These are phyloP conservation scores for Polypedilum vanderplanki DNA, from an alignment of 1,140 invertebrate species.

Conservation along the genomic window DNA sequence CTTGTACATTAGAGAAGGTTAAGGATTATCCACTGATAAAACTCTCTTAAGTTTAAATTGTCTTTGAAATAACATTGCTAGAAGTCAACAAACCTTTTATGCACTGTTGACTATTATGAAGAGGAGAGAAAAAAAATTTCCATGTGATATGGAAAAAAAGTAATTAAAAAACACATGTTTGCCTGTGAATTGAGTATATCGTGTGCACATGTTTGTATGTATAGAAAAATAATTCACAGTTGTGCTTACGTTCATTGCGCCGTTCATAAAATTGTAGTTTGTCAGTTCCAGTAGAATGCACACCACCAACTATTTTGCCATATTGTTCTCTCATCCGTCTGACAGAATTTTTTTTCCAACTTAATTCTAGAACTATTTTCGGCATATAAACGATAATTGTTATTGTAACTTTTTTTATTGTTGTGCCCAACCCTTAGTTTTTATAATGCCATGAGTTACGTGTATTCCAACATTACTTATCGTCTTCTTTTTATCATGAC, in stretches of 20 bases:
- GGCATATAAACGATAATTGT: slow-evolving; percentile 1
- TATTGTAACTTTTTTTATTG: neutral
- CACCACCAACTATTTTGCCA: neutral
- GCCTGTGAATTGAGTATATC: neutral
- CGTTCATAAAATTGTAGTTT: neutral
- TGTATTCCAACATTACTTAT: neutral
- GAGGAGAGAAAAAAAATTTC: neutral
- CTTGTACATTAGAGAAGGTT: neutral
- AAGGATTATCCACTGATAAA: neutral
- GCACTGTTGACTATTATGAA: neutral
- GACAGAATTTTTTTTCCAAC: too few relatives aligned
- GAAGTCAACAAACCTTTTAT: slow-evolving; percentile 7
- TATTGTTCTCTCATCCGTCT: too few relatives aligned
- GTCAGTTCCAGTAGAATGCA: neutral
- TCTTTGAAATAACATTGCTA: neutral
- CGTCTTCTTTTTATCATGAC: slow-evolving; percentile 5
- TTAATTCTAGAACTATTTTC: too few relatives aligned
- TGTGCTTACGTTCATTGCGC: neutral
- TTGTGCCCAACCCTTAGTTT: neutral
- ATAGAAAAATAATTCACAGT: neutral
- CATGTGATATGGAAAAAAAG: neutral
- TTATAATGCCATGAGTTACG: neutral
- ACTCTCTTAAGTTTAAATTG: neutral
- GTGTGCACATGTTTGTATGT: neutral
- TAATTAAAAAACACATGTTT: slow-evolving; percentile 8